Evolutionary conservation across 2,113 vertebrate genomes (phyloP).

Genomic region (Ondatra zibethicus): DNA sequence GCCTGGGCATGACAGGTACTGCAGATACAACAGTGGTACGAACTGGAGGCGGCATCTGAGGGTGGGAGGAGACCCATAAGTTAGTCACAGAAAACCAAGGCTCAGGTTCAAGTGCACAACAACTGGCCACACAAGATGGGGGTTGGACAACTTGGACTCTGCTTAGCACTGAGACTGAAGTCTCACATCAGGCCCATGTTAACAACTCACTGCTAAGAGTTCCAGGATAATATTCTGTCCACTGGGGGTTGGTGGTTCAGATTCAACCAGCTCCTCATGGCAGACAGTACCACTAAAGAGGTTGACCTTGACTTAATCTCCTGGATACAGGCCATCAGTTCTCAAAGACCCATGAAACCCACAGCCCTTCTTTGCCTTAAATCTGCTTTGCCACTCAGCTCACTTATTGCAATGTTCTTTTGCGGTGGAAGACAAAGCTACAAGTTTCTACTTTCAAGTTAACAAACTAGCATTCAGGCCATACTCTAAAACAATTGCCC

Average conservation of each 20-base stretch:
- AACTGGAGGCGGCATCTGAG: conserved; percentile 93
- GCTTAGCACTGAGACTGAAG: not conserved
- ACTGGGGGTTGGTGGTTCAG: not conserved
- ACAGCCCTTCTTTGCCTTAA: not conserved
- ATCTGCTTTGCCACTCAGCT: not conserved
- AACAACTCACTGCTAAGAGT: not conserved
- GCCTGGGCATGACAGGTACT: conserved; percentile 94
- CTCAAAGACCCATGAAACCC: not conserved
- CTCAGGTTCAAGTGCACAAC: not conserved
- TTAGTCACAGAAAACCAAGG: conserved; percentile 48
- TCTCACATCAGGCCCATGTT: not conserved
- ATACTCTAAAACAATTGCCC: not conserved
- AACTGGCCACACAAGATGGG: not conserved
- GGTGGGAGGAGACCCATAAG: conserved; percentile 39
- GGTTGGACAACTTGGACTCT: not conserved
- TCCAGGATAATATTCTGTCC: not conserved
- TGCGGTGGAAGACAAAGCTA: not conserved
- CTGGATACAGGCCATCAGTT: not conserved
- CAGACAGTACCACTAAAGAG: not conserved
- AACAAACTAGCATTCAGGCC: not conserved
- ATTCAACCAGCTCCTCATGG: not conserved
- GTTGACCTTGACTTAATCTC: not conserved
- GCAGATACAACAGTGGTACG: conserved; percentile 96
- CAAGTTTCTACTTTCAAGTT: not conserved
- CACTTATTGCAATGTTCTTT: not conserved